Evolutionary conservation across 1,140 invertebrate genomes (phyloP).

Genomic region (Nebria ingens): DNA sequence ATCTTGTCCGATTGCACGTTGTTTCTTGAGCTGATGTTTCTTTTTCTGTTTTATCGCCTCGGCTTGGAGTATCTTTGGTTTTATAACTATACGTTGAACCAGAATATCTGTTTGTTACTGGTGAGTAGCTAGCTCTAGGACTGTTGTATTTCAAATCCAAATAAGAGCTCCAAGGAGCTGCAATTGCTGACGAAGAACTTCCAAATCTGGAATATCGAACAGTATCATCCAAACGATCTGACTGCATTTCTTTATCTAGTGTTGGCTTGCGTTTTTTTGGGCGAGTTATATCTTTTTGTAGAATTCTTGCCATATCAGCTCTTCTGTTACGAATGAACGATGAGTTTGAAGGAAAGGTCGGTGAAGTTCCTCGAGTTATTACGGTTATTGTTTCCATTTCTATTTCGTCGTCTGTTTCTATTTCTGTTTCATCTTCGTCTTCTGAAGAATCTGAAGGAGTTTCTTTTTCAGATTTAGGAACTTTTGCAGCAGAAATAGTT

Average conservation of each 20-base stretch:
- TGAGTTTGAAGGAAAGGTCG: constrained; percentile 49
- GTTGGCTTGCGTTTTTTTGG: constrained; percentile 42
- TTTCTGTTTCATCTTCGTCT: constrained; percentile 12
- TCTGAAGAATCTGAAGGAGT: constrained; percentile 6
- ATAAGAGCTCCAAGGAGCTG: constrained; percentile 53
- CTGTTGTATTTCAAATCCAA: constrained; percentile 44
- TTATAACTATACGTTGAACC: not conserved
- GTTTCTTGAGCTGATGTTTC: too few relatives aligned
- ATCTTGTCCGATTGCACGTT: constrained; percentile 14
- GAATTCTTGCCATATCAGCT: constrained; percentile 56
- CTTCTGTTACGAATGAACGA: constrained; percentile 49
- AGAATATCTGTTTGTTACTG: not conserved
- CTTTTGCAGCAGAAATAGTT: not conserved
- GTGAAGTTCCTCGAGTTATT: constrained; percentile 63
- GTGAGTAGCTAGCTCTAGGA: constrained; percentile 30
- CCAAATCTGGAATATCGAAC: constrained; percentile 49
- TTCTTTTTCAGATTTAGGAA: not conserved
- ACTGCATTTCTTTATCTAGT: constrained; percentile 55
- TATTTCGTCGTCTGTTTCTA: constrained; percentile 21
- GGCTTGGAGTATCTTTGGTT: constrained; percentile 12
- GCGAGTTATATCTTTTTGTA: constrained; percentile 53
- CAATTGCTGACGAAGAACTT: constrained; percentile 41
- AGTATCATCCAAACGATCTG: constrained; percentile 52
- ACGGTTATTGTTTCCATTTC: constrained; percentile 46
- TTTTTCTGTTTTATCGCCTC: constrained; percentile 18